Evolutionary conservation across 2,797 vertebrate genomes (phyloP), one percentile per base, ranked within the genome.

Genomic region (Numenius phaeopus): DNA sequence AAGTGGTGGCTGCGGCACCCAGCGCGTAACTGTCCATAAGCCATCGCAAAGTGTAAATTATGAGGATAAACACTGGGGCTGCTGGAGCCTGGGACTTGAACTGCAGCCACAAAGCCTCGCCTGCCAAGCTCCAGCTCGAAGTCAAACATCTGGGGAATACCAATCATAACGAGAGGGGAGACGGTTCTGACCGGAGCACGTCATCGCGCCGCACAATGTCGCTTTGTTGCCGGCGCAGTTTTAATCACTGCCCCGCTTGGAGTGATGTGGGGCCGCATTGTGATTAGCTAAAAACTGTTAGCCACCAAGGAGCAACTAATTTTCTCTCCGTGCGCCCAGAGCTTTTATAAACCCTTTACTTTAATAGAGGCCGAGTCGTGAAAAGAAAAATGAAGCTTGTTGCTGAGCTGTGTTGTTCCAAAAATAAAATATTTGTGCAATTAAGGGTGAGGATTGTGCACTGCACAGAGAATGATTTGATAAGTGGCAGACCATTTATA

Each of bases 131-230:
- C 18, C 80, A 86, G 94, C 86, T 91, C 42, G 4, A 67, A 93
- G 57, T 92, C 83, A 72, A 94, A 94, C 94, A 97, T 76, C 95
- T 95, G 96, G 96, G 93, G 92, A 95, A 89, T 85, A 91, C 49
- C 89, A 70, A 5, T 26, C 57, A 40, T 76, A 86, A 49, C 59
- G 83, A 82, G 90, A 87, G 90, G 81, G 76, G 77, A 95, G 92
- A 76, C 5, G 49, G 55, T 66, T 87, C 42, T 71, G 90, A 65
- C 18, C 39, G 92, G 65, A 88, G 91, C 89, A 32, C 84, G 30
- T 47, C 95, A 65, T 86, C 27, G 6, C 90, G 57, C 9, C 11
- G 81, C 40, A 89, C 91, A 91, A 29, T 83, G 90, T 80, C 42
- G 92, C 97, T 96, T 96, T 95, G 96, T 92, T 94, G 66, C 34